These are phyloP conservation scores for Paramisgurnus dabryanus DNA, from an alignment of 2,113 vertebrate species.

Conservation along the genomic window DNA sequence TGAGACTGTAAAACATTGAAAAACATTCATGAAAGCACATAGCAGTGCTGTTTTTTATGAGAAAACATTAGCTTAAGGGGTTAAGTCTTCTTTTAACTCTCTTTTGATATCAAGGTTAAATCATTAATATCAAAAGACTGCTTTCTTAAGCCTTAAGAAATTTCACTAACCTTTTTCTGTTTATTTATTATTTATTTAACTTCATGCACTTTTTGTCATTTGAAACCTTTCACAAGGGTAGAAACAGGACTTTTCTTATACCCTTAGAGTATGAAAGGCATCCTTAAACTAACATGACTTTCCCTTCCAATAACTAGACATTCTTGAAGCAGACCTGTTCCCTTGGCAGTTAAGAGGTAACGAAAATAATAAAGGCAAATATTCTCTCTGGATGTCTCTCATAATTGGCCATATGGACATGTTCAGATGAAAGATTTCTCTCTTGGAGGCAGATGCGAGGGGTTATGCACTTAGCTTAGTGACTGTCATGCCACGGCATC, in stretches of 20 bases:
- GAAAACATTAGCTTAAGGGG: slow-evolving; percentile 57
- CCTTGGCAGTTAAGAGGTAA: slow-evolving; percentile 58
- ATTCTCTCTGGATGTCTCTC: slow-evolving; percentile 70
- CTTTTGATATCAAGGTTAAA: slow-evolving; percentile 60
- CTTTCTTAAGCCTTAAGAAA: slow-evolving; percentile 59
- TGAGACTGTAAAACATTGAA: slow-evolving; percentile 9
- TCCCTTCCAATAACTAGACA: slow-evolving; percentile 60
- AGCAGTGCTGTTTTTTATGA: slow-evolving; percentile 44
- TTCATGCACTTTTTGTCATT: slow-evolving; percentile 51
- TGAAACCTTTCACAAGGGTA: slow-evolving; percentile 48
- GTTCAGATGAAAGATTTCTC: slow-evolving; percentile 70
- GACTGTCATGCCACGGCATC: slow-evolving; percentile 61
- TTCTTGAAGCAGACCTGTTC: slow-evolving; percentile 71
- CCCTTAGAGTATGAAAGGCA: slow-evolving; percentile 28
- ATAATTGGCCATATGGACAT: slow-evolving; percentile 78
- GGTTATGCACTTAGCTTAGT: slow-evolving; percentile 65
- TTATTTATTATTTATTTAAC: slow-evolving; percentile 30
- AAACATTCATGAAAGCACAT: background rate
- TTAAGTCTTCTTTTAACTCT: slow-evolving; percentile 52
- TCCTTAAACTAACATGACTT: slow-evolving; percentile 52
- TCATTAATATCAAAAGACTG: slow-evolving; percentile 63
- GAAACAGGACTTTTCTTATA: slow-evolving; percentile 47
- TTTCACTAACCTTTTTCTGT: slow-evolving; percentile 50
- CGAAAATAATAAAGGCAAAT: slow-evolving; percentile 69
- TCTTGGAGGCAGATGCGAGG: slow-evolving; percentile 69